Conservation (phyloP, 2,113 vertebrate genomes). For the Pongo pygmaeus region DNA sequence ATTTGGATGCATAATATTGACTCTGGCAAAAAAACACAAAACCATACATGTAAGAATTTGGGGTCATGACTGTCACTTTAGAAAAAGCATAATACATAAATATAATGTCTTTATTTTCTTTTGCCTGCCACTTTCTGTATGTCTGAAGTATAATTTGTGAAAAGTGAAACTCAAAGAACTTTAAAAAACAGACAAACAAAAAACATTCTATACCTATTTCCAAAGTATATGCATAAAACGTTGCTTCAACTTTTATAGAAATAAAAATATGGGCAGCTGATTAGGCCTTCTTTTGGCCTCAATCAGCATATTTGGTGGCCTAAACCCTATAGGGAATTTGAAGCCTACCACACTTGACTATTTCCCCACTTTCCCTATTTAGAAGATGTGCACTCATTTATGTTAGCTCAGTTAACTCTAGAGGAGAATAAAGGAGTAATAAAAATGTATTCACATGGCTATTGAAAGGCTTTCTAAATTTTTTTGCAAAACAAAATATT, state of each 20-base stretch:
- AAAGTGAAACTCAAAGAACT: background rate
- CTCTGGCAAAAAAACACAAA: background rate
- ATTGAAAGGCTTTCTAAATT: background rate
- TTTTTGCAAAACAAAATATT: background rate
- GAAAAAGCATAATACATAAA: background rate
- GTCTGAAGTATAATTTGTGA: background rate
- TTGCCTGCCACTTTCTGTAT: background rate
- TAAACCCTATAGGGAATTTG: background rate
- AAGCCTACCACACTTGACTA: background rate
- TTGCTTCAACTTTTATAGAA: background rate
- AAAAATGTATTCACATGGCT: background rate
- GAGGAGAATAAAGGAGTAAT: background rate
- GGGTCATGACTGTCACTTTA: background rate
- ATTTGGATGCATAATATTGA: background rate
- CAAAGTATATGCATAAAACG: background rate
- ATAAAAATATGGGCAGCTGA: background rate
- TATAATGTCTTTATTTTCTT: background rate
- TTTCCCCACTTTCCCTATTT: background rate
- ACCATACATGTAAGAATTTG: background rate
- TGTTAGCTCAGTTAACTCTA: background rate
- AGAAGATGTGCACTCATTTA: background rate
- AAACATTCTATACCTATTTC: background rate
- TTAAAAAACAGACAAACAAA: background rate
- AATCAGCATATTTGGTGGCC: too few relatives aligned
- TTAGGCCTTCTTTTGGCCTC: background rate